phyloP scores from a whole-genome alignment of 2,113 vertebrate species.

The Etheostoma spectabile region DNA sequence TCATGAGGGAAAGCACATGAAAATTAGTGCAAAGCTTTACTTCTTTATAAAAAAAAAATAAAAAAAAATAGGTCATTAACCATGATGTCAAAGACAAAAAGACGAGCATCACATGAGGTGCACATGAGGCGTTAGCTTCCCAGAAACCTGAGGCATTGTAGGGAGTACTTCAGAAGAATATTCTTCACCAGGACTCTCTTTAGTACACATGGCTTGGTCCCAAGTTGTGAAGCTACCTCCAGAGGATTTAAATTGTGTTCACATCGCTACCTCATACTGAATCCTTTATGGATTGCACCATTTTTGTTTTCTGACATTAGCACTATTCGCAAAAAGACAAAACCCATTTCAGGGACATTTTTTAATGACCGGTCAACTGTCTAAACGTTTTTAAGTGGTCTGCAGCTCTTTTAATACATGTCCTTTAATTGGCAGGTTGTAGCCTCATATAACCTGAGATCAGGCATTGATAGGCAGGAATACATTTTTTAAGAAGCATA shows the following conservation, averaged over 20 bases:
- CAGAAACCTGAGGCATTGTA: conserved; percentile 3
- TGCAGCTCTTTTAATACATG: neutral
- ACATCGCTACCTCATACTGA: conserved; percentile 9
- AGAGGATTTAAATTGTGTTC: conserved; percentile 10
- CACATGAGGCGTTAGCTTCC: conserved; percentile 58
- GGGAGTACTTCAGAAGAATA: conserved; percentile 1
- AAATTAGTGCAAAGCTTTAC: neutral
- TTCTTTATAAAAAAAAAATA: neutral
- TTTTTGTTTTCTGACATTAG: neutral
- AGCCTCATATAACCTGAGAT: neutral
- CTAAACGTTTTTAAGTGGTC: neutral
- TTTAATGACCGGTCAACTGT: neutral
- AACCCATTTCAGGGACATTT: neutral
- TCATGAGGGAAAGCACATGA: conserved; percentile 48
- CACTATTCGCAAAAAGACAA: neutral
- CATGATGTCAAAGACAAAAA: conserved; percentile 24
- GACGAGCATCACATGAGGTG: conserved; percentile 57
- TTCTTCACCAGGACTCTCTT: neutral
- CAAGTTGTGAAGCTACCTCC: neutral
- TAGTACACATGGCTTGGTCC: neutral
- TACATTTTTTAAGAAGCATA: neutral
- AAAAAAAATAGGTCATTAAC: neutral
- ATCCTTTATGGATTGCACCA: neutral
- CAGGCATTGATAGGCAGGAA: neutral
- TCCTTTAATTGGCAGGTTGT: neutral